These are phyloP conservation scores for Phataginus tetradactyla DNA, from an alignment of 2,797 vertebrate genomes.

Conservation along the genomic window DNA sequence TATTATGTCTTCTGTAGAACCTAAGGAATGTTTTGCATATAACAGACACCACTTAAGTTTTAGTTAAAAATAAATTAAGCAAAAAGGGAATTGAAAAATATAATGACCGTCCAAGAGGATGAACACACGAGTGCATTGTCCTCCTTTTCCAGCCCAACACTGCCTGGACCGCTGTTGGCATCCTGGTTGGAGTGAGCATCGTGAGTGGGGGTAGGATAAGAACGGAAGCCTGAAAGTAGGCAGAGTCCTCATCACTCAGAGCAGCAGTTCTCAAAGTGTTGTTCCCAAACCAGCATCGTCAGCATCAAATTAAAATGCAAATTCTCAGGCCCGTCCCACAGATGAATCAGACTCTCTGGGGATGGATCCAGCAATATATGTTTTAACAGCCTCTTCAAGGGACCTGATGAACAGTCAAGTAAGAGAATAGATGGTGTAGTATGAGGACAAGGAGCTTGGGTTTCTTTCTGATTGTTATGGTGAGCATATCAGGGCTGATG, in stretches of 20 bases:
- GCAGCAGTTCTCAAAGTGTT: neutral
- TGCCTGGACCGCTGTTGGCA: neutral
- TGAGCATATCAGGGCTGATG: neutral
- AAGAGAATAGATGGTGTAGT: neutral
- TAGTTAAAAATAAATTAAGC: neutral
- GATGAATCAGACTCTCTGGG: neutral
- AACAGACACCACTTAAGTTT: neutral
- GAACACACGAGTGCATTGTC: neutral
- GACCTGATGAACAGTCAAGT: neutral
- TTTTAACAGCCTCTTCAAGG: neutral
- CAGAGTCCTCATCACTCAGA: neutral
- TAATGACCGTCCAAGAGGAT: neutral
- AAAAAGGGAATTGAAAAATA: neutral
- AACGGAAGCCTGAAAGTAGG: neutral
- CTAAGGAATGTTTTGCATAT: neutral
- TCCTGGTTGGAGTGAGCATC: neutral
- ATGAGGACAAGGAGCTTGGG: neutral
- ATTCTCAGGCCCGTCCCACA: neutral
- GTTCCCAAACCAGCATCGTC: neutral
- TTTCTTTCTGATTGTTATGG: neutral
- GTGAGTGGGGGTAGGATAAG: neutral
- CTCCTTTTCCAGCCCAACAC: rapidly evolving
- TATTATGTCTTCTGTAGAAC: neutral
- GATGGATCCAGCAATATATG: neutral
- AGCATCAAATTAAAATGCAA: neutral